These are phyloP conservation scores for Congeria kusceri DNA, from an alignment of 2,888 invertebrate genomes.

Conservation along the genomic window DNA sequence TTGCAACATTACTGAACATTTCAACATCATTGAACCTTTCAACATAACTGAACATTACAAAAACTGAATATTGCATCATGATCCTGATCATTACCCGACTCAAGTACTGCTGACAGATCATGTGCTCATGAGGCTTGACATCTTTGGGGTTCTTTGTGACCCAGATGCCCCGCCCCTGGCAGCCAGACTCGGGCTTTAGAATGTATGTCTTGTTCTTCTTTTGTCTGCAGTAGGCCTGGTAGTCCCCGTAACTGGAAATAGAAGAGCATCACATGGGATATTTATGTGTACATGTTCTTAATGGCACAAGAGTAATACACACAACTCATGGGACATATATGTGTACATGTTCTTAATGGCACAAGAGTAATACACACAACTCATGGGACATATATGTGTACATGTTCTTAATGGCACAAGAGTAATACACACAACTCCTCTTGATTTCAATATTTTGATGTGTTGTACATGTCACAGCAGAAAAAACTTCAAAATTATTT, in stretches of 20 bases:
- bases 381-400: not conserved
- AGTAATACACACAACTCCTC: no score
- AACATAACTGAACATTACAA: no score
- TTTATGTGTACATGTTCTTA: not conserved
- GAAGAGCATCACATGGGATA: not conserved
- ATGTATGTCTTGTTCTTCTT: constrained; percentile 92
- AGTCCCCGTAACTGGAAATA: constrained; percentile 84
- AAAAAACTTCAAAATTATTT: no score
- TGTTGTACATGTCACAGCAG: no score
- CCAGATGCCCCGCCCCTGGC: constrained; percentile 95
- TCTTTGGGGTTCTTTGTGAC: constrained; percentile 93
- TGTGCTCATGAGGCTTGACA: constrained; percentile 91
- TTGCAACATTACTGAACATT: no score
- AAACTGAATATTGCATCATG: no score
- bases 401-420: no score
- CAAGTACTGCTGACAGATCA: constrained; percentile 94
- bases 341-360: no score
- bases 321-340: not conserved
- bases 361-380: no score
- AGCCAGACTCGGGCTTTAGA: constrained; percentile 95
- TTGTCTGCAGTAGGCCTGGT: constrained; percentile 89
- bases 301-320: not conserved
- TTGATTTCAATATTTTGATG: no score
- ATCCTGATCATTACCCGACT: constrained; percentile 88
- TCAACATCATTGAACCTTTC: no score